Percentiles rank a stretch among this genome's conserved stretches.
Evolutionary conservation across 1,140 invertebrate genomes (phyloP).

Genomic region (Drosophila ananassae): DNA sequence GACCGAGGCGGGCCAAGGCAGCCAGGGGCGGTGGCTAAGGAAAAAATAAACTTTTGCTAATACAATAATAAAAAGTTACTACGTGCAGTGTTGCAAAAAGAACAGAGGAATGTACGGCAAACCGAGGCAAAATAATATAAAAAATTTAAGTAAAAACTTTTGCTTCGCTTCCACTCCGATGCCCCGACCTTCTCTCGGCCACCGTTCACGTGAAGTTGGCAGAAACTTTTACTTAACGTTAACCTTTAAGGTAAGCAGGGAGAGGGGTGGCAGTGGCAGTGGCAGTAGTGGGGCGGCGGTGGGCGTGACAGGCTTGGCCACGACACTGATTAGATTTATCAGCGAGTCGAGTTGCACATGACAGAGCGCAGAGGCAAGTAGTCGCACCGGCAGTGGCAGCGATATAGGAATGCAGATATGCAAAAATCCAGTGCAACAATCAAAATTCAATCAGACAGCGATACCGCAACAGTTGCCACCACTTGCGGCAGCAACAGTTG

Average conservation of each 20-base stretch:
- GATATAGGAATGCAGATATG: conserved; percentile 33
- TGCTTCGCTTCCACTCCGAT: conserved; percentile 8
- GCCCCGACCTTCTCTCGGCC: too few relatives aligned
- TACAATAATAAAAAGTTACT: conserved; percentile 80
- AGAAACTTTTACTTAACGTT: conserved; percentile 61
- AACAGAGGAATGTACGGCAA: background rate
- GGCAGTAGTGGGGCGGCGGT: background rate
- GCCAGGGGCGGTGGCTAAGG: conserved; percentile 1
- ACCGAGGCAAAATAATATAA: conserved; percentile 44
- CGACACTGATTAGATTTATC: conserved; percentile 81
- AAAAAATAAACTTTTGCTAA: conserved; percentile 75
- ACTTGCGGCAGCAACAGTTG: conserved; percentile 70
- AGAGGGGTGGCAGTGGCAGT: background rate
- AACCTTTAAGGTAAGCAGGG: conserved; percentile 62
- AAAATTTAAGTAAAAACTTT: conserved; percentile 71
- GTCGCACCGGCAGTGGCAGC: background rate
- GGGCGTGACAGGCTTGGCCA: conserved; percentile 49
- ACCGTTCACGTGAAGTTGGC: conserved; percentile 52
- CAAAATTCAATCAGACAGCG: conserved; percentile 76
- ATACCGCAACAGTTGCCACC: conserved; percentile 73
- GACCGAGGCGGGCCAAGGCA: background rate
- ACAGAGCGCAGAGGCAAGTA: conserved; percentile 31
- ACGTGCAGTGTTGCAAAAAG: conserved; percentile 63
- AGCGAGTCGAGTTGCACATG: conserved; percentile 63
- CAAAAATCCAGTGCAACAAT: conserved; percentile 68